Percentiles rank a stretch among this genome's conserved stretches.
Evolutionary conservation across 1,140 invertebrate species (phyloP).

Genomic region (Pinna nobilis): DNA sequence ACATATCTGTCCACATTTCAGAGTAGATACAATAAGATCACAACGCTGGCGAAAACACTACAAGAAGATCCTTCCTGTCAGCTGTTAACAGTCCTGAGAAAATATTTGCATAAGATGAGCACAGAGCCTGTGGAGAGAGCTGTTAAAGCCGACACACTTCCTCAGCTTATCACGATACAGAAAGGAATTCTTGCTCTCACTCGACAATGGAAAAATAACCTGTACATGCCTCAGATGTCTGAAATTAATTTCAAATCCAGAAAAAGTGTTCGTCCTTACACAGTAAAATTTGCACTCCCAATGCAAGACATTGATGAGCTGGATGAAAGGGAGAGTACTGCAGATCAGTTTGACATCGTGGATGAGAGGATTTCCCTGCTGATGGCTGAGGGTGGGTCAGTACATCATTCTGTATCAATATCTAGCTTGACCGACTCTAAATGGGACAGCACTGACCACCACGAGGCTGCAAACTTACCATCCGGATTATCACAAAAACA

Average conservation of each 20-base stretch:
- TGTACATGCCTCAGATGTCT: constrained; percentile 93
- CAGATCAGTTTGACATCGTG: constrained; percentile 82
- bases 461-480: constrained; percentile 38
- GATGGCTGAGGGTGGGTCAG: constrained; percentile 77
- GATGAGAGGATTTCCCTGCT: constrained; percentile 91
- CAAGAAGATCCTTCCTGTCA: constrained; percentile 98
- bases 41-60: constrained; percentile 90
- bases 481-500: constrained; percentile 42
- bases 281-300: constrained; percentile 91
- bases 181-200: constrained; percentile 93
- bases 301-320: constrained; percentile 71
- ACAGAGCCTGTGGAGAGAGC: constrained; percentile 87
- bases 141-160: constrained; percentile 87
- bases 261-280: constrained; percentile 87
- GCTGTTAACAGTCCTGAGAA: constrained; percentile 90
- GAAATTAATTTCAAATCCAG: constrained; percentile 80
- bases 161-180: constrained; percentile 90
- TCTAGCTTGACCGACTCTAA: constrained; percentile 44
- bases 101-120: constrained; percentile 87
- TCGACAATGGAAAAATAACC: constrained; percentile 96
- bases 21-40: constrained; percentile 93
- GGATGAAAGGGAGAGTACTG: constrained; percentile 67
- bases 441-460: neutral
- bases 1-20: too few relatives aligned
- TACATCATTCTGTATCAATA: constrained; percentile 58